phyloP scores from a whole-genome alignment of 2,113 vertebrate genomes.

The Scomber colias region DNA sequence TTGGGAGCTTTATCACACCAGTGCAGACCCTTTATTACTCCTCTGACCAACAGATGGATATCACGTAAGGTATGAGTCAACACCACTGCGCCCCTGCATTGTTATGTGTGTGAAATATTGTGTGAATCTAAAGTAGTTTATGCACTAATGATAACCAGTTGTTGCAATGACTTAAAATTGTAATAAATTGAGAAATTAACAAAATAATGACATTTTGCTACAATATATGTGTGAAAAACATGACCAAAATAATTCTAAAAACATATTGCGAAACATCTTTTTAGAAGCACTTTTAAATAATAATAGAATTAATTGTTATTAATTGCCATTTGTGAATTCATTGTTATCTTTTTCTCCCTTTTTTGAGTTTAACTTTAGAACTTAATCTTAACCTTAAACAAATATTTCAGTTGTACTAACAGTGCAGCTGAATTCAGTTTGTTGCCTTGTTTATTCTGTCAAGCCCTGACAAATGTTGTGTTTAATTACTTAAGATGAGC shows the following conservation, averaged over 20 bases:
- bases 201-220: not conserved
- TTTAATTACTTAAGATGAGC: slow-evolving; percentile 36
- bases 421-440: slow-evolving; percentile 1
- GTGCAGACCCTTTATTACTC: no score
- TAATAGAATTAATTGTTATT: not conserved
- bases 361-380: not conserved
- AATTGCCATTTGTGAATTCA: no score
- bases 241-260: no score
- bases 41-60: no score
- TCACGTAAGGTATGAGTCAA: not conserved
- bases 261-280: no score
- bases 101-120: not conserved
- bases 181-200: not conserved
- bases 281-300: no score
- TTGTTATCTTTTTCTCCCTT: not conserved
- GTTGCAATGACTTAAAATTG: not conserved
- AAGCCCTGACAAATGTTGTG: not conserved
- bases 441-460: slow-evolving; percentile 15
- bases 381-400: no score
- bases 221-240: no score
- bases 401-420: no score
- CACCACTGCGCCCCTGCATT: not conserved
- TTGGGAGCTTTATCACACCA: no score
- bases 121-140: not conserved
- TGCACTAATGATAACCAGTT: not conserved